These are phyloP conservation scores for Telmatochromis bifrenatus DNA, from an alignment of 2,113 vertebrate species.

Conservation along the genomic window DNA sequence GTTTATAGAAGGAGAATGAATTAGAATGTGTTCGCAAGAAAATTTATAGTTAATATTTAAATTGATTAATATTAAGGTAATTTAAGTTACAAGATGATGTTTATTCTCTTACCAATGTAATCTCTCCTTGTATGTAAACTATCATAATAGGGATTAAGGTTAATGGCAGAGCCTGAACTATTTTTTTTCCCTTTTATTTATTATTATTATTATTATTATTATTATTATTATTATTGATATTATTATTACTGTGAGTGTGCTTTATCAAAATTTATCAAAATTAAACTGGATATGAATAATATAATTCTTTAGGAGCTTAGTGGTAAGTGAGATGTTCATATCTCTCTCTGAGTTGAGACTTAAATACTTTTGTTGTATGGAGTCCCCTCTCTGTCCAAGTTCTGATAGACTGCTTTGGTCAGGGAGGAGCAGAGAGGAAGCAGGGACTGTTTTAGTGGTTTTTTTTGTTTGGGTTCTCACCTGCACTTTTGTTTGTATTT, in stretches of 20 bases:
- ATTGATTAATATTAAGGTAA: not conserved
- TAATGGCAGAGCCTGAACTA: accelerated
- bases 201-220: no score
- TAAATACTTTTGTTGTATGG: not conserved
- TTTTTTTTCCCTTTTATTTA: accelerated
- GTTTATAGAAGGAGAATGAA: not conserved
- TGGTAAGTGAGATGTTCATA: not conserved
- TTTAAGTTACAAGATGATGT: not conserved
- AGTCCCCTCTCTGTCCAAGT: not conserved
- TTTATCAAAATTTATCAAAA: no score
- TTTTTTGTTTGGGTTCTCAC: not conserved
- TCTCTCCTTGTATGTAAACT: not conserved
- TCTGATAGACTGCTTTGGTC: not conserved
- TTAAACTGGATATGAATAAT: not conserved
- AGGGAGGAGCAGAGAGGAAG: accelerated
- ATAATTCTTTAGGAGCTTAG: not conserved
- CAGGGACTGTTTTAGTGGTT: accelerated
- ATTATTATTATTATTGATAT: no score
- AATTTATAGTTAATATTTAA: not conserved
- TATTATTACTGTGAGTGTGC: not conserved
- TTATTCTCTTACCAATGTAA: not conserved
- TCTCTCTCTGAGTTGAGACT: not conserved
- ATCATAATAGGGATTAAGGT: accelerated
- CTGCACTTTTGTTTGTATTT: not conserved
- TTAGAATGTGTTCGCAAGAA: accelerated